These are phyloP conservation scores for Aricia artaxerxes DNA, from an alignment of 2,888 invertebrate species.

Conservation along the genomic window DNA sequence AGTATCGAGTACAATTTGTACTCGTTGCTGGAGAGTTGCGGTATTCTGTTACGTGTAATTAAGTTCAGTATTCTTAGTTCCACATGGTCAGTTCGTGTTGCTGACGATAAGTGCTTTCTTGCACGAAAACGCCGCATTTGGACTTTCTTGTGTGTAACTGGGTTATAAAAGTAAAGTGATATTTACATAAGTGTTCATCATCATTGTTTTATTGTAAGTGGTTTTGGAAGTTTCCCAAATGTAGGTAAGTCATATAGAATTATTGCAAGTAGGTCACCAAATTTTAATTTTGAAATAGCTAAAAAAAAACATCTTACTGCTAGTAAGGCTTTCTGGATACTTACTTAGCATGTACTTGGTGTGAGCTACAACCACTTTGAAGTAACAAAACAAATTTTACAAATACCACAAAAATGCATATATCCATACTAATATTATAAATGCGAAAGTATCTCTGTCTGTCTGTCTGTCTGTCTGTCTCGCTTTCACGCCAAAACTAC, in stretches of 20 bases:
- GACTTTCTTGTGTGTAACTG: conserved; percentile 35
- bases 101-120: conserved; percentile 45
- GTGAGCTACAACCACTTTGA: not conserved
- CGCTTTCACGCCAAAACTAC: too few species aligned
- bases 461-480: too few species aligned
- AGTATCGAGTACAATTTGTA: conserved; percentile 13
- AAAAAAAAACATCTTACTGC: too few species aligned
- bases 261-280: too few species aligned
- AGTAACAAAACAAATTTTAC: not conserved
- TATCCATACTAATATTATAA: not conserved
- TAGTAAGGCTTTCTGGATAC: too few species aligned
- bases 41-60: conserved; percentile 43
- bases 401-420: not conserved
- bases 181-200: conserved; percentile 12
- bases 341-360: not conserved
- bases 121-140: conserved; percentile 49
- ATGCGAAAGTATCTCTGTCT: too few species aligned
- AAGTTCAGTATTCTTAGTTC: conserved; percentile 43
- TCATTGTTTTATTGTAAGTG: not conserved
- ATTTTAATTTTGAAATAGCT: too few species aligned
- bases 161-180: conserved; percentile 18
- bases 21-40: conserved; percentile 31
- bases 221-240: too few species aligned
- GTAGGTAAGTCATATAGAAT: too few species aligned
- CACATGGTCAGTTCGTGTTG: conserved; percentile 45